Percentiles rank a stretch among this genome's conserved stretches.
Conservation (phyloP, 2,113 vertebrate genomes). For the Thryonomys swinderianus region DNA sequence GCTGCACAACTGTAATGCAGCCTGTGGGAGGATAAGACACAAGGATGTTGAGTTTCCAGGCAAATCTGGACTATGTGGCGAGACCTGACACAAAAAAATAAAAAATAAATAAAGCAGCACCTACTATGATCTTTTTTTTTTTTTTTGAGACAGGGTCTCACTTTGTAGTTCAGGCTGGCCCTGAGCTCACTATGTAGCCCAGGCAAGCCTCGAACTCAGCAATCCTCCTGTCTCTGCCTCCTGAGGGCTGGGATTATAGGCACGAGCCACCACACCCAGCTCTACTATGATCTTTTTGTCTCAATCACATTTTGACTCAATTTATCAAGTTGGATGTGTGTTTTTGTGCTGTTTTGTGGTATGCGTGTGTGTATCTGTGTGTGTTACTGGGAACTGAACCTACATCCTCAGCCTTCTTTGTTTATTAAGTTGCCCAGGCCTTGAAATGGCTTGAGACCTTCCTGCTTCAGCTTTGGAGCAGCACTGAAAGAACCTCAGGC, state of each 20-base stretch:
- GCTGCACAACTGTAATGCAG: not conserved
- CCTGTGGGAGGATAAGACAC: not conserved
- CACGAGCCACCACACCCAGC: too few species aligned
- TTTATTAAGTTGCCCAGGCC: not conserved
- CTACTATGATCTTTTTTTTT: not conserved
- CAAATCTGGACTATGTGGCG: not conserved
- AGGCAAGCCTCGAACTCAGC: too few species aligned
- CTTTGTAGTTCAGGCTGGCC: too few species aligned
- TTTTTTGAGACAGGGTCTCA: too few species aligned
- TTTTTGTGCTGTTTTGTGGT: too few species aligned
- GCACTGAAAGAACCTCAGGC: not conserved
- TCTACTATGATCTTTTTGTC: not conserved
- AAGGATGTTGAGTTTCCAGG: not conserved
- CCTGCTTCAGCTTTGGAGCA: not conserved
- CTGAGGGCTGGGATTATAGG: too few species aligned
- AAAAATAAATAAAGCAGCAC: not conserved
- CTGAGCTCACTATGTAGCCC: too few species aligned
- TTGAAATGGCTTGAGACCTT: not conserved
- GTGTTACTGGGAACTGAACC: not conserved
- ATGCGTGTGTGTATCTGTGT: not conserved
- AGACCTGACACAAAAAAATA: not conserved
- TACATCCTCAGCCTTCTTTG: not conserved
- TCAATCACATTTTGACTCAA: not conserved
- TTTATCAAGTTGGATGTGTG: not conserved
- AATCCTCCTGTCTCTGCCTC: too few species aligned